phyloP scores from a whole-genome alignment of 2,888 invertebrate genomes.

The Terebella lapidaria region DNA sequence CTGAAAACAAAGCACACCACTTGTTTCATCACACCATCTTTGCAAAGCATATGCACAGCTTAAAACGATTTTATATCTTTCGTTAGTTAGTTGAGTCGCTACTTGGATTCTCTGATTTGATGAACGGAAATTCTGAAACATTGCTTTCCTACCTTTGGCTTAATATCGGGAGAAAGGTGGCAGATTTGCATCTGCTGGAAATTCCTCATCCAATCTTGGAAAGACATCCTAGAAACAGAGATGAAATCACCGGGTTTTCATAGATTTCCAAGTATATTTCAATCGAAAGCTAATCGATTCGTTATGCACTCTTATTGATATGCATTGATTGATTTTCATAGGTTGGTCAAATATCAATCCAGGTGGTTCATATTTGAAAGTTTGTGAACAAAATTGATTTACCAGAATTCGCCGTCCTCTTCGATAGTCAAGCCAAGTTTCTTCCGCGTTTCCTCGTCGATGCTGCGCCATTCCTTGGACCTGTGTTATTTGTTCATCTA shows the following conservation, averaged over 20 bases:
- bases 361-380: too few species aligned
- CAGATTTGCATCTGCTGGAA: conserved; percentile 14
- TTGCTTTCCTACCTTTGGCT: too few species aligned
- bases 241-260: background rate
- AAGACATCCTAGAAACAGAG: conserved; percentile 65
- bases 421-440: conserved; percentile 83
- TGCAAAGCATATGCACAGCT: too few species aligned
- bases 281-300: background rate
- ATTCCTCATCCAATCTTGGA: conserved; percentile 75
- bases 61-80: too few species aligned
- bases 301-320: too few species aligned
- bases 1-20: conserved; percentile 8
- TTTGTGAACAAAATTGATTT: conserved; percentile 16
- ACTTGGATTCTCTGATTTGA: too few species aligned
- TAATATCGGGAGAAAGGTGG: conserved; percentile 11
- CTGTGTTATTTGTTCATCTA: too few species aligned
- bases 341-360: too few species aligned
- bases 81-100: too few species aligned
- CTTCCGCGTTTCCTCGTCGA: conserved; percentile 77
- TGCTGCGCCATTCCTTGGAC: conserved; percentile 85
- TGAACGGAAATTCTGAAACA: too few species aligned
- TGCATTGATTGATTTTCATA: too few species aligned
- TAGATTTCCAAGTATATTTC: background rate
- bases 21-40: background rate
- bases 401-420: conserved; percentile 95